Evolutionary conservation across 2,797 vertebrate genomes (phyloP).

Genomic region (Poeciliopsis turneri): DNA sequence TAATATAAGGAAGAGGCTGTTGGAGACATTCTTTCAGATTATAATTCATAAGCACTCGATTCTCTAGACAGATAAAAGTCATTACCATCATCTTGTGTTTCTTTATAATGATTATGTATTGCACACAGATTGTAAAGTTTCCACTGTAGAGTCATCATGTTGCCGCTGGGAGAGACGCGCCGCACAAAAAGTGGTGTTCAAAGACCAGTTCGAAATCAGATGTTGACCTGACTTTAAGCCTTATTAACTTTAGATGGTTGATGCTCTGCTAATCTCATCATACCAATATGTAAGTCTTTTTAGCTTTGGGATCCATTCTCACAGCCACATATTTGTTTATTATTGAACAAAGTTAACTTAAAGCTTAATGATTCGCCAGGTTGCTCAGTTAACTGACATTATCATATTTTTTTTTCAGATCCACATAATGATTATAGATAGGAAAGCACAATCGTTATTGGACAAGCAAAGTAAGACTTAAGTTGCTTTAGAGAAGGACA

Average conservation of each 20-base stretch:
- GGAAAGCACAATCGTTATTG: constrained; percentile 47
- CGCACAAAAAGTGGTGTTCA: constrained; percentile 43
- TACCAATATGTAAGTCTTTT: constrained; percentile 48
- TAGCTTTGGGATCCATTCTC: constrained; percentile 52
- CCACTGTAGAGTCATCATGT: constrained; percentile 56
- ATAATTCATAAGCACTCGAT: constrained; percentile 69
- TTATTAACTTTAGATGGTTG: constrained; percentile 50
- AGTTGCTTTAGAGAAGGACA: constrained; percentile 16
- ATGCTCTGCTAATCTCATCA: constrained; percentile 21
- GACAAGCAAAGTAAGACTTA: constrained; percentile 36
- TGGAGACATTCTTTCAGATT: constrained; percentile 61
- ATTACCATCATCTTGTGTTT: constrained; percentile 68
- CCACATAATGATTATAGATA: constrained; percentile 60
- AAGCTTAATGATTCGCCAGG: constrained; percentile 53
- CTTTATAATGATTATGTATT: constrained; percentile 74
- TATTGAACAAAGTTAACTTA: constrained; percentile 46
- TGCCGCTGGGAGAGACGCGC: constrained; percentile 49
- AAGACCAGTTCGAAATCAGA: constrained; percentile 53
- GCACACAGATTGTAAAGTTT: constrained; percentile 52
- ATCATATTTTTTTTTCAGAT: constrained; percentile 58
- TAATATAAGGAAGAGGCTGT: constrained; percentile 49
- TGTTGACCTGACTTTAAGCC: constrained; percentile 43
- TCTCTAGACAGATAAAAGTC: constrained; percentile 71
- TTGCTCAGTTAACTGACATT: constrained; percentile 55
- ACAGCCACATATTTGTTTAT: constrained; percentile 53